These are phyloP conservation scores for Muschampia plurimacula DNA, from an alignment of 2,888 invertebrate genomes.

Conservation along the genomic window DNA sequence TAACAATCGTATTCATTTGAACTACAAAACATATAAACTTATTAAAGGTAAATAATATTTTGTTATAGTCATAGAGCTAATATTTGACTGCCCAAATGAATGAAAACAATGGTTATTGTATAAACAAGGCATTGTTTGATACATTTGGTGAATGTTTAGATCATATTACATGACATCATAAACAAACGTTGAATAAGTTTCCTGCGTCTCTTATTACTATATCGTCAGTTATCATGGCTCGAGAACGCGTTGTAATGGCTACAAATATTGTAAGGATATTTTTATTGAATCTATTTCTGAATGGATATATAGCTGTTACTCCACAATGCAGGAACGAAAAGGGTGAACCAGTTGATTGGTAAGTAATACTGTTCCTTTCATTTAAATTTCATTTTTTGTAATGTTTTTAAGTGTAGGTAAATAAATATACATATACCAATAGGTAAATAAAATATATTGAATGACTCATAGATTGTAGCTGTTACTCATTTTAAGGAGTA, in stretches of 20 bases:
- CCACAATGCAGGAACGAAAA: constrained; percentile 87
- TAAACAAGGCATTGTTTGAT: constrained; percentile 68
- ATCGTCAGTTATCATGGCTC: constrained; percentile 50
- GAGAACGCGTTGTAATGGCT: constrained; percentile 60
- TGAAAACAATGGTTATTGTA: constrained; percentile 62
- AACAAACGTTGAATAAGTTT: constrained; percentile 60
- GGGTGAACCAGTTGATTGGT: constrained; percentile 90
- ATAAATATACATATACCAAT: neutral
- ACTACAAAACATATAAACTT: neutral
- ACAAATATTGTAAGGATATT: constrained; percentile 51
- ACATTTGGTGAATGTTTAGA: constrained; percentile 53
- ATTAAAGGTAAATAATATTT: neutral
- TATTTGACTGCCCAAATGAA: constrained; percentile 18
- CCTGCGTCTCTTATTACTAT: constrained; percentile 68
- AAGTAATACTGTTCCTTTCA: constrained; percentile 54
- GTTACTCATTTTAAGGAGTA: too few species aligned
- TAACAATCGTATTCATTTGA: neutral
- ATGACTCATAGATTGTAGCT: neutral
- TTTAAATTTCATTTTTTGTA: constrained; percentile 14
- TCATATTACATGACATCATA: constrained; percentile 63
- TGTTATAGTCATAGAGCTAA: constrained; percentile 4
- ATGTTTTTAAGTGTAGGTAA: neutral
- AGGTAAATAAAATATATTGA: neutral
- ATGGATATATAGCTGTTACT: constrained; percentile 59
- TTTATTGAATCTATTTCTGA: constrained; percentile 58